Evolutionary conservation across 2,797 vertebrate genomes (phyloP), one percentile per base, ranked within the genome.

Genomic region (Crenichthys baileyi): DNA sequence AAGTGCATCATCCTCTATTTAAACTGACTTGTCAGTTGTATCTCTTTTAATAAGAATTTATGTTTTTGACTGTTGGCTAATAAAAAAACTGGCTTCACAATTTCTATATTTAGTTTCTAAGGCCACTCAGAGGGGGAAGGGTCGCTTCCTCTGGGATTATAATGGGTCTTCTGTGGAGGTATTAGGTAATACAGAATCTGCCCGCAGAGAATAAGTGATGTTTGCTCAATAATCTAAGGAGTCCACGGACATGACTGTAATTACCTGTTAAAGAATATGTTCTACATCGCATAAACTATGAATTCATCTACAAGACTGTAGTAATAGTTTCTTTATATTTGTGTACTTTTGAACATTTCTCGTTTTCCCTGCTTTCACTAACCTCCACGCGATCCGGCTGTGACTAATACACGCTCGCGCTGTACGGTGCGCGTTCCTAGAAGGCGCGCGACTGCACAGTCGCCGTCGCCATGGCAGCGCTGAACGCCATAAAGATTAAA

Each of bases 111-210:
- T 85, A 80, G 61, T 67, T 26, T 36, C 56, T 65, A 20, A 79
- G 68, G 77, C 56, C 48, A 11, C 22, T 24, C 56, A 56, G 0
- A 39, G 36, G 63, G 39, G n/a, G 73, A 58, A 46, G n/a, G 48
- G 4, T 79, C 72, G 11, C 56, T 26, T 87, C 68, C 63, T 82
- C 46, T 72, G 76, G 73, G 85, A 85, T 85, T 80, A 80, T 78
- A 80, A 84, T 71, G 74, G 63, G 63, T 70, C 65, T 89, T 74
- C 24, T 86, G 78, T 88, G 85, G 78, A 87, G 83, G 72, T 50
- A 77, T 94, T 94, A 92, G 76, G 79, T 93, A 93, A 94, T 75
- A 20, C 51, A 88, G 78, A 67, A 89, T 78, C 55, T 82, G 77
- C 81, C 88, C 84, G 79, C 81, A 65, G 65, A 73, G 50, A 84